Evolutionary conservation across 2,888 invertebrate genomes (phyloP).

Genomic region (Phengaris arion): DNA sequence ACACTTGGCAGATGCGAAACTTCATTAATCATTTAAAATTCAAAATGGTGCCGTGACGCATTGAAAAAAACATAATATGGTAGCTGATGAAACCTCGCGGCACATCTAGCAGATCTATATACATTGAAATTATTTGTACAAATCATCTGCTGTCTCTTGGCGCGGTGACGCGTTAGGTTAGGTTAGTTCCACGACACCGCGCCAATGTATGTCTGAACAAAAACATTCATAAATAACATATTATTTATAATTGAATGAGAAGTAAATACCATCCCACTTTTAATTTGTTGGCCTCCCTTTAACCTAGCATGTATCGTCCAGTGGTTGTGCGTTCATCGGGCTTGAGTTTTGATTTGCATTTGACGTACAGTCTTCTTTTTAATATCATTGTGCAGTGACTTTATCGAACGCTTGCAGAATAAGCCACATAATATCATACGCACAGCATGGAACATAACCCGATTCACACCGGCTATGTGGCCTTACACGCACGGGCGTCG

Average conservation of each 20-base stretch:
- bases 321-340: not conserved
- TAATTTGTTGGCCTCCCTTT: conserved; percentile 2
- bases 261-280: not conserved
- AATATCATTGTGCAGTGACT: not conserved
- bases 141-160: not conserved
- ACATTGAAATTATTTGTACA: not conserved
- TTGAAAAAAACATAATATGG: not conserved
- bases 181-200: too few species aligned
- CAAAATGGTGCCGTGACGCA: not conserved
- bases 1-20: not conserved
- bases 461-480: conserved; percentile 76
- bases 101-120: too few species aligned
- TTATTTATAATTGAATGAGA: not conserved
- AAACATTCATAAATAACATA: too few species aligned
- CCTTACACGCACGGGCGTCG: conserved; percentile 56
- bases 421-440: conserved; percentile 44
- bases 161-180: not conserved
- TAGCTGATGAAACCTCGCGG: too few species aligned
- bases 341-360: conserved; percentile 27
- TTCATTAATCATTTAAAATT: not conserved
- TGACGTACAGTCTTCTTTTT: not conserved
- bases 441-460: conserved; percentile 66
- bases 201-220: too few species aligned
- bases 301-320: conserved; percentile 16
- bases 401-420: conserved; percentile 16